phyloP scores from a whole-genome alignment of 2,113 vertebrate species.

The Sinosuthora webbiana region DNA sequence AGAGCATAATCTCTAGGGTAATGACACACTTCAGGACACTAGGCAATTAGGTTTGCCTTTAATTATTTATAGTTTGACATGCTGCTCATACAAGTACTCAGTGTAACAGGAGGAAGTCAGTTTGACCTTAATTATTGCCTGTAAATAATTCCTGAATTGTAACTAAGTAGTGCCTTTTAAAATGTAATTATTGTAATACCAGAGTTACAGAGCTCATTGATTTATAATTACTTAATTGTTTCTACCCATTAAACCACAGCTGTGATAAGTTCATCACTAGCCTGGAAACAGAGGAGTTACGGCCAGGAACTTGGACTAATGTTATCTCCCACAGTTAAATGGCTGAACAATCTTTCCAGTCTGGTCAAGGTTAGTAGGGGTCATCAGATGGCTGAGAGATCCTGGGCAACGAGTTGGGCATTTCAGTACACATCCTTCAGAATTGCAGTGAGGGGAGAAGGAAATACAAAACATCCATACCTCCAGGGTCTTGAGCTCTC shows the following conservation, averaged over 20 bases:
- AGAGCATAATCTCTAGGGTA: not conserved
- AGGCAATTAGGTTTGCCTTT: slow-evolving; percentile 29
- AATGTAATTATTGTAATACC: slow-evolving; percentile 58
- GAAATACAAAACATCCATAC: not conserved
- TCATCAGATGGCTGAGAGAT: not conserved
- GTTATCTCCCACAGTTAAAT: not conserved
- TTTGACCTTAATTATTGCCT: slow-evolving; percentile 62
- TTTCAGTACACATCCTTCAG: not conserved
- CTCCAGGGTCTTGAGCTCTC: not conserved
- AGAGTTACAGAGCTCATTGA: slow-evolving; percentile 58
- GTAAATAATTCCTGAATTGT: slow-evolving; percentile 64
- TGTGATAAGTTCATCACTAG: slow-evolving; percentile 19
- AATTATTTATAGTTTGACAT: slow-evolving; percentile 44
- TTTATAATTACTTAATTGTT: slow-evolving; percentile 71
- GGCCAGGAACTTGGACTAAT: not conserved
- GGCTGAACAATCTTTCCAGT: not conserved
- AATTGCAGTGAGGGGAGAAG: not conserved
- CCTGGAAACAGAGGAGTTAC: not conserved
- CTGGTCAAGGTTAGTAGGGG: not conserved
- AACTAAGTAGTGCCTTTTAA: slow-evolving; percentile 68
- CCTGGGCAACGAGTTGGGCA: not conserved
- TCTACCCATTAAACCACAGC: slow-evolving; percentile 48
- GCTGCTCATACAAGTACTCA: slow-evolving; percentile 17
- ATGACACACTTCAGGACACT: slow-evolving; percentile 36
- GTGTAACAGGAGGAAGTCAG: slow-evolving; percentile 51